Evolutionary conservation across 2,113 vertebrate genomes (phyloP), one percentile per base, ranked within the genome.

Genomic region (Cinclus mexicanus): DNA sequence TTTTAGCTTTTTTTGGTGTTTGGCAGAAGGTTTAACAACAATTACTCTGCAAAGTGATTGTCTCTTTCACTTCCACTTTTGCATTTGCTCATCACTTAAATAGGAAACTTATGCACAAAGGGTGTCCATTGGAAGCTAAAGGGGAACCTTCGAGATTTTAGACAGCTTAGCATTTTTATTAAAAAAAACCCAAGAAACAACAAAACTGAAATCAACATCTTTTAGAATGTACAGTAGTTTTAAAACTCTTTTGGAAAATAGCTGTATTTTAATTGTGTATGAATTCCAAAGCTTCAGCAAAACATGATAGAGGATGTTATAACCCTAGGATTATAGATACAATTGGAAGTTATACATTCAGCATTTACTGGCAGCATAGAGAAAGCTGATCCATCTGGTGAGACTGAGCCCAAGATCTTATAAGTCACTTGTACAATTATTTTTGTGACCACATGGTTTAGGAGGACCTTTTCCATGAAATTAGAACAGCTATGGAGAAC

Each of bases 371-470:
- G 67, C 77, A 90, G 84, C 60, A 55, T 68, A 83, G 77, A 63
- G 96, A 74, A 96, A 96, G 83, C 70, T 55, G 92, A 95, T 94
- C 79, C 70, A 61, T 95, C 84, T 94, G 84, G 55, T 93, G 93
- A 87, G 84, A 69, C 60, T 68, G 49, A 89, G 67, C 57, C 94
- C 83, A 89, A 82, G 93, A 85, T 70, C 70, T 84, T 90, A 6
- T 87, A 86, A 78, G 91, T 80, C 46, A 52, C 39, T 71, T 50
- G 52, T 4, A 3, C 53, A 56, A 12, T 87, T 83, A 37, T 95
- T 60, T 94, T 76, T 85, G 47, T 76, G 81, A 55, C 23, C 42
- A 26, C 21, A 15, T 87, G 70, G 60, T 70, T 89, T 87, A 74
- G 78, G 69, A 91, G 28, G 46, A 83, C 31, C 50, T 92, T 94